phyloP scores from a whole-genome alignment of 2,113 vertebrate species.

The Sciurus niger region DNA sequence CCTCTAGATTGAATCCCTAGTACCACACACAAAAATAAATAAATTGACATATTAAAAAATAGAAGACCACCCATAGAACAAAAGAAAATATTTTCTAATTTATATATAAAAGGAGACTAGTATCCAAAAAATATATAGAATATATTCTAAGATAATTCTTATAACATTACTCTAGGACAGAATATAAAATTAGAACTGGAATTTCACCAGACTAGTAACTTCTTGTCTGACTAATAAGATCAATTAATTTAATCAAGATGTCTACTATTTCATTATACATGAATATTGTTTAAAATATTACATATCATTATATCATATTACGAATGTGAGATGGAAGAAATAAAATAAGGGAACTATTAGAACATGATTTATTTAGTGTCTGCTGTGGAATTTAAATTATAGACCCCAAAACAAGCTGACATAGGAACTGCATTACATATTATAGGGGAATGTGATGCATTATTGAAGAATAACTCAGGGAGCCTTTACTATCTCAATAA shows the following conservation, averaged over 20 bases:
- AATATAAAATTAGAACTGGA: slow-evolving; percentile 26
- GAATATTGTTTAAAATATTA: neutral
- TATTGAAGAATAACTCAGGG: neutral
- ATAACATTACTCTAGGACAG: neutral
- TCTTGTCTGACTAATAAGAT: neutral
- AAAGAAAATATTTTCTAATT: neutral
- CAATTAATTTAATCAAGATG: slow-evolving; percentile 21
- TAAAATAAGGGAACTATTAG: neutral
- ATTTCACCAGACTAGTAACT: neutral
- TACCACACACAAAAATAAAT: no score
- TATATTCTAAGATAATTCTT: neutral
- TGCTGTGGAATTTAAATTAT: neutral
- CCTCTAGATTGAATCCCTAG: no score
- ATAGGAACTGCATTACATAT: neutral
- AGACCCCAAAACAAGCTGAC: neutral
- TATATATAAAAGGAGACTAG: neutral
- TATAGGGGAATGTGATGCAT: neutral
- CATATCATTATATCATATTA: neutral
- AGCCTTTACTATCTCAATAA: slow-evolving; percentile 6
- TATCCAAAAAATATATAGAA: neutral
- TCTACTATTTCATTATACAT: neutral
- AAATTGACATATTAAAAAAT: no score
- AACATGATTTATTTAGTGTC: neutral
- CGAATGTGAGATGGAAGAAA: neutral
- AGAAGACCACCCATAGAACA: no score